phyloP scores from a whole-genome alignment of 2,113 vertebrate species.

The Trinectes maculatus region DNA sequence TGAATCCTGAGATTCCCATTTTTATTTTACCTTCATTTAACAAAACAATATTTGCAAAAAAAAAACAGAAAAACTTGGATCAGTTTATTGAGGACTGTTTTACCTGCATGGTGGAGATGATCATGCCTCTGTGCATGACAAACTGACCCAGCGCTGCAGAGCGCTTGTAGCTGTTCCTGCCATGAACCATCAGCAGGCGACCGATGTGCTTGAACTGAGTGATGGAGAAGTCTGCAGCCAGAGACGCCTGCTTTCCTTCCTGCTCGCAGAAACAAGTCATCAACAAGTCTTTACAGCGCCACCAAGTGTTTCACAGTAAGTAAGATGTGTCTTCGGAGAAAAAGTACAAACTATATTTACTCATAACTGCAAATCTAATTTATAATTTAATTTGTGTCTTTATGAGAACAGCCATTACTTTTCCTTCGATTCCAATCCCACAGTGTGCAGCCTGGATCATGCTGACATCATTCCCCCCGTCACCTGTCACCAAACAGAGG shows the following conservation, averaged over 20 bases:
- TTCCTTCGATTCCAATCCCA: conserved; percentile 97
- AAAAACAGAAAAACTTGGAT: too few relatives aligned
- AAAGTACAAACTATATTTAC: too few relatives aligned
- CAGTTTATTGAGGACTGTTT: not conserved
- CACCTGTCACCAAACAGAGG: conserved; percentile 79
- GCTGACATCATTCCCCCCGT: conserved; percentile 98
- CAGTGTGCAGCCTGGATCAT: conserved; percentile 99
- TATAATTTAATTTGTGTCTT: not conserved
- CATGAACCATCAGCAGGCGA: conserved; percentile 94
- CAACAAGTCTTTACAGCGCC: too few relatives aligned
- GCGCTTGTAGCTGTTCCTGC: conserved; percentile 97
- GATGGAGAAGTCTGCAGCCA: conserved; percentile 98
- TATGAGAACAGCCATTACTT: conserved; percentile 82
- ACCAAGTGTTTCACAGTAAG: too few relatives aligned
- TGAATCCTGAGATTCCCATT: not conserved
- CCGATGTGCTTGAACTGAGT: conserved; percentile 95
- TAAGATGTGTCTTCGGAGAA: too few relatives aligned
- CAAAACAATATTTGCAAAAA: not conserved
- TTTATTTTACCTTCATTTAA: not conserved
- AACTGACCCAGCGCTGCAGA: conserved; percentile 96
- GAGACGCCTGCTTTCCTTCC: conserved; percentile 96
- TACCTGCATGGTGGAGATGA: conserved; percentile 99
- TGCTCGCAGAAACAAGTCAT: conserved; percentile 51
- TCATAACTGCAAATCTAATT: too few relatives aligned
- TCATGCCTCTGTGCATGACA: conserved; percentile 97